phyloP scores from a whole-genome alignment of 92 coral and sea anemone species.

The Palythoa grandiflora region DNA sequence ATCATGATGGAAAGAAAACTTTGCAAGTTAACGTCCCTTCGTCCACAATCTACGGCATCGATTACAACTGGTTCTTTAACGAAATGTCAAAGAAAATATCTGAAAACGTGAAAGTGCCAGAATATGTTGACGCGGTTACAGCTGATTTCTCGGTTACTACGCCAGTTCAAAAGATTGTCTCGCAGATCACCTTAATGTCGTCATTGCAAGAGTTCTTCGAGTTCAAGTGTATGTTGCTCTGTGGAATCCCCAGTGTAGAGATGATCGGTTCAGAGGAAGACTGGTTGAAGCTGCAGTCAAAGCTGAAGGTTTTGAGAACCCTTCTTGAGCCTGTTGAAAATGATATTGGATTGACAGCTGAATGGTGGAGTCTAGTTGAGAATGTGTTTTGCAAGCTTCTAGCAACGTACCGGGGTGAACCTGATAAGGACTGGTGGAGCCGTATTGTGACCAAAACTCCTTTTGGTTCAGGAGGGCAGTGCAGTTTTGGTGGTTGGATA shows the following conservation, averaged over 20 bases:
- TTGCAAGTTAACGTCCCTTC: conserved; percentile 63
- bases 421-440: conserved; percentile 64
- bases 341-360: conserved; percentile 53
- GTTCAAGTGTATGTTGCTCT: neutral
- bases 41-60: conserved; percentile 61
- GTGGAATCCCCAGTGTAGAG: conserved; percentile 78
- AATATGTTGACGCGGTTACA: conserved; percentile 75
- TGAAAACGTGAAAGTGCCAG: conserved; percentile 71
- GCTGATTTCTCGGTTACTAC: conserved; percentile 74
- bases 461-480: conserved; percentile 43
- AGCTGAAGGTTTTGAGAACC: conserved; percentile 54
- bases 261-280: conserved; percentile 71
- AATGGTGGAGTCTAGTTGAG: conserved; percentile 71
- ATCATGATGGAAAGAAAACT: conserved; percentile 71
- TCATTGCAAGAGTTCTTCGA: conserved; percentile 61
- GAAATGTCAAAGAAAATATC: conserved; percentile 64
- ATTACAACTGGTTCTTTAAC: conserved; percentile 72
- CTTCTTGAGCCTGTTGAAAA: conserved; percentile 57
- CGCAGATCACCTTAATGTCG: conserved; percentile 66
- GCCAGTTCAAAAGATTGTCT: conserved; percentile 70
- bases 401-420: conserved; percentile 66
- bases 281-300: conserved; percentile 52
- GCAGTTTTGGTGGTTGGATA: conserved; percentile 59
- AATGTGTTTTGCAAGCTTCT: conserved; percentile 65
- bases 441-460: conserved; percentile 28